phyloP scores from a whole-genome alignment of 1,140 invertebrate genomes.

The Vollenhovia emeryi region DNA sequence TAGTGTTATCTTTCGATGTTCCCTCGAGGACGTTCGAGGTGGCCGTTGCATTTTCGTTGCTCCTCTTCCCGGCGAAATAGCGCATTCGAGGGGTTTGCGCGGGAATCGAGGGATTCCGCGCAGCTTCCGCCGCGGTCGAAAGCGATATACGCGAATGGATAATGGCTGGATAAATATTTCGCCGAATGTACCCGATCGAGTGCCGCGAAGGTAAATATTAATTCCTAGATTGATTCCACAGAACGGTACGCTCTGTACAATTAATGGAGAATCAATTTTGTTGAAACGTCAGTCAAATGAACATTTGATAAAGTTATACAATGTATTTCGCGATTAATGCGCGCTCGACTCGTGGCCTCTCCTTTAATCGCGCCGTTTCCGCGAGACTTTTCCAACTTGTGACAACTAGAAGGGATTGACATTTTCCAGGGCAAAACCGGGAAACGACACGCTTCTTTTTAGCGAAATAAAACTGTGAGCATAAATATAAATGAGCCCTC shows the following conservation, averaged over 20 bases:
- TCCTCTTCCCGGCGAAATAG: not conserved
- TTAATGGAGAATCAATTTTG: not conserved
- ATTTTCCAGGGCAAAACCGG: not conserved
- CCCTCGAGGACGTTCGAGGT: not conserved
- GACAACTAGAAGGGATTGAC: not conserved
- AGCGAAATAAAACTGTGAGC: not conserved
- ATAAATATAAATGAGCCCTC: conserved; percentile 15
- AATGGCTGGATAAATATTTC: not conserved
- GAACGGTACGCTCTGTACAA: not conserved
- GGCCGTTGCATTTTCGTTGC: not conserved
- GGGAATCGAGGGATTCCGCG: not conserved
- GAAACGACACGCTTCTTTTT: not conserved
- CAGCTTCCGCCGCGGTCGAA: not conserved
- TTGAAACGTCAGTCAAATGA: not conserved
- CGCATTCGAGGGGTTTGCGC: not conserved
- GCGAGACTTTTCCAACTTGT: not conserved
- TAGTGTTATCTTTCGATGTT: conserved; percentile 35
- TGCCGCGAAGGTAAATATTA: not conserved
- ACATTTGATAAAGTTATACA: not conserved
- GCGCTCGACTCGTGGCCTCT: not conserved
- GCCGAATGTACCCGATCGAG: not conserved
- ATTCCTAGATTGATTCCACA: not conserved
- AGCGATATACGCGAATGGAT: not conserved
- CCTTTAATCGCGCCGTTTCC: not conserved
- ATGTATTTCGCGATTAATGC: not conserved